A percentile compares a stretch with the other conserved stretches of the same genome.
Conservation (phyloP, 2,797 vertebrate species). For the Spatula versicolor region DNA sequence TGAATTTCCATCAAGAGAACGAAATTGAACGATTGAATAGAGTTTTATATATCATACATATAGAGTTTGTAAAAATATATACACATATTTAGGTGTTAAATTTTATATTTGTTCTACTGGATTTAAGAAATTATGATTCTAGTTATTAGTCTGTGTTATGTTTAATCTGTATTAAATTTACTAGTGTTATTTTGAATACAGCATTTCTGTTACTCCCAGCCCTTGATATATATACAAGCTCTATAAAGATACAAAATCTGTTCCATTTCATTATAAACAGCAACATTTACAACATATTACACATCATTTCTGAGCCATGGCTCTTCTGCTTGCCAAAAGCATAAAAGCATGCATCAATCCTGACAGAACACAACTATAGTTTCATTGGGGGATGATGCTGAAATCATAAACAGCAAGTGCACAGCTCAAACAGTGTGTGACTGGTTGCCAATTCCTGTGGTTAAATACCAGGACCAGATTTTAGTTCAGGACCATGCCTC, state of each 20-base stretch:
- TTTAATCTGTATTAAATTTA: not conserved
- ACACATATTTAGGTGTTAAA: not conserved
- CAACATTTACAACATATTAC: not conserved
- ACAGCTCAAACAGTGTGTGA: conserved; percentile 1
- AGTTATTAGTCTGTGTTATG: not conserved
- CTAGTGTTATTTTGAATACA: not conserved
- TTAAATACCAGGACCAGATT: not conserved
- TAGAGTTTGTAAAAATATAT: not conserved
- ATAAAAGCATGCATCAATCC: not conserved
- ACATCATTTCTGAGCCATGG: not conserved
- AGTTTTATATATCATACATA: not conserved
- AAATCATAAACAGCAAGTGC: not conserved
- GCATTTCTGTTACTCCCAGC: not conserved
- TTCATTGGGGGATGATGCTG: not conserved
- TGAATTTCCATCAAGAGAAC: not conserved
- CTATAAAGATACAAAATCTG: not conserved
- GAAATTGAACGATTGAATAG: not conserved
- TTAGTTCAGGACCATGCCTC: not conserved
- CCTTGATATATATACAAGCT: not conserved
- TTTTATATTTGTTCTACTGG: not conserved
- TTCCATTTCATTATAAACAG: not conserved
- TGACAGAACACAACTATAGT: not conserved
- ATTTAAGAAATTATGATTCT: not conserved
- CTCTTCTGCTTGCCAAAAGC: not conserved
- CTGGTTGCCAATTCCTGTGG: not conserved